Percentiles rank a stretch among this genome's conserved stretches.
Conservation (phyloP, 2,888 invertebrate genomes). For the Enchytraeus crypticus region DNA sequence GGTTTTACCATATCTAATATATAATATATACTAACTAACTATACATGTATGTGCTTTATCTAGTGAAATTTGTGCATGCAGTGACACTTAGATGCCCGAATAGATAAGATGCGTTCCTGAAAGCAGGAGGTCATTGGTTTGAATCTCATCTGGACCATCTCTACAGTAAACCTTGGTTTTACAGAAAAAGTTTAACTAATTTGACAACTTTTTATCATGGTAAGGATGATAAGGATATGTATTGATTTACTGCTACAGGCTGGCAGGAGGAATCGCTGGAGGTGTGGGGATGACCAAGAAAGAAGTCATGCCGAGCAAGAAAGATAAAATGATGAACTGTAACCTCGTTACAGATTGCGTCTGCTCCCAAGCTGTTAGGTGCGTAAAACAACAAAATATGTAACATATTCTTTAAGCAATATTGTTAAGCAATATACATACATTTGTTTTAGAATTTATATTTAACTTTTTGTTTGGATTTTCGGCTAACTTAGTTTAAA, state of each 20-base stretch:
- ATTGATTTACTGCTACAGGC: background rate
- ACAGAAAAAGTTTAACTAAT: too few relatives aligned
- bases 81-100: too few relatives aligned
- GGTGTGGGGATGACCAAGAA: slow-evolving; percentile 58
- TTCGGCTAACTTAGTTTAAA: background rate
- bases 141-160: too few relatives aligned
- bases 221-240: too few relatives aligned
- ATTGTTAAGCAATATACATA: background rate
- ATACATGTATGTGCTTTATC: too few relatives aligned
- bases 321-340: slow-evolving; percentile 67
- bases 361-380: slow-evolving; percentile 57
- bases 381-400: slow-evolving; percentile 24
- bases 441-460: background rate
- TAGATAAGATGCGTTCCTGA: too few relatives aligned
- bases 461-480: background rate
- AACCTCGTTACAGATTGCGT: slow-evolving; percentile 65
- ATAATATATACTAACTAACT: too few relatives aligned
- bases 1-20: too few relatives aligned
- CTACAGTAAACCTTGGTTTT: too few relatives aligned
- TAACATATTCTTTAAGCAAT: background rate
- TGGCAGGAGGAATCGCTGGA: background rate
- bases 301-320: slow-evolving; percentile 44
- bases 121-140: too few relatives aligned
- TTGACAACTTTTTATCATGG: too few relatives aligned
- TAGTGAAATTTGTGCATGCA: too few relatives aligned